Base-by-base conservation (phyloP, 2,888 invertebrate species). In the Xestia sexstrigata region DNA sequence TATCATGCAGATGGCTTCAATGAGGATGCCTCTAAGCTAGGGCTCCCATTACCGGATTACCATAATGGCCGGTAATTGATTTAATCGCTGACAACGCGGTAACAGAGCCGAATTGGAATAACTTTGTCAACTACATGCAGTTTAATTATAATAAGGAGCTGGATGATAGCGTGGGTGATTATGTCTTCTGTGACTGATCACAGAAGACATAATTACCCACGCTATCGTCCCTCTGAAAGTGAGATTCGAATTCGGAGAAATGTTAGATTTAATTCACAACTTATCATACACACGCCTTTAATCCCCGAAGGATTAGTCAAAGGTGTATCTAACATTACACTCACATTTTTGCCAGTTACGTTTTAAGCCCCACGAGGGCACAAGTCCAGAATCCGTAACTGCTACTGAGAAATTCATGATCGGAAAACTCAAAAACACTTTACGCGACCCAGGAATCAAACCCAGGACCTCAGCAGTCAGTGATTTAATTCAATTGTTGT, bases 1-100 rank as follows among this genome's bases (percentile, higher is more conserved):
- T 87, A 82, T 82, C 82, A 87, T 87, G 83, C 84, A 81, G 81
- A 89, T 83, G 65, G 66, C 60, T 83, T 74, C 66, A 81, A 76
- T 73, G 70, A 81, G 76, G 26, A 76, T 69, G 70, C 82, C 75
- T 85, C 74, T 72, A 82, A 84, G 78, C 73, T 72, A 84, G 78
- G 67, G 52, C 79, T 79, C 30, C 80, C 85, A 86, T 86, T 86
- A 84, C 73, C 69, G 71, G 80, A 89, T 88, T 88, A 87, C 74
- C 88, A 89, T 88, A 88, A 88, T 88, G 86, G 75, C 58, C 66
- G 69, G 81, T 89, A 89, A 88, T 88, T 88, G 83, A 82, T 88
- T 80, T 89, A 86, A 89, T 89, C 76, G 76, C 79, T 77, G 81
- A 80, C 86, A 84, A 86, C 42, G 89, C 83, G 81, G 79, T 70